Evolutionary conservation across 1,140 invertebrate genomes (phyloP).

Genomic region (Camponotus vicinus): DNA sequence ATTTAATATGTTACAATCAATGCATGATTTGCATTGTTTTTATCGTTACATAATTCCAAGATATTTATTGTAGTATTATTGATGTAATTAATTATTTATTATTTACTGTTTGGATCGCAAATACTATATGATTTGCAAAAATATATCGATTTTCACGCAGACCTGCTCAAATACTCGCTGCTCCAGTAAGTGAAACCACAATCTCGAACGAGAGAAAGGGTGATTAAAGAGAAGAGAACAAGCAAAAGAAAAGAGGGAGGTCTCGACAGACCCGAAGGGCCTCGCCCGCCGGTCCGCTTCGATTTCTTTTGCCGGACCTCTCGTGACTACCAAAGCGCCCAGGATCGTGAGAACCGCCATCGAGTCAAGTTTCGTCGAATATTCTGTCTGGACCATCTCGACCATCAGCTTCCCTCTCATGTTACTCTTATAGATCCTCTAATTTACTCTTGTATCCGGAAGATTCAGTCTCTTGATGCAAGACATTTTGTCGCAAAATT

Average conservation of each 20-base stretch:
- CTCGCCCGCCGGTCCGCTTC: constrained; percentile 36
- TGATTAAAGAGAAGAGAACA: constrained; percentile 42
- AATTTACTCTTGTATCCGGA: constrained; percentile 2
- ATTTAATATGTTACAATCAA: constrained; percentile 15
- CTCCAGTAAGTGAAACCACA: background rate
- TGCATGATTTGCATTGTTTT: background rate
- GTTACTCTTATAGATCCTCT: background rate
- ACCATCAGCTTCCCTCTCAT: constrained; percentile 15
- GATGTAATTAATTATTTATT: constrained; percentile 1
- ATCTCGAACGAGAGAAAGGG: background rate
- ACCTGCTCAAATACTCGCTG: background rate
- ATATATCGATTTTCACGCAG: too few species aligned
- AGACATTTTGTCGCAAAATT: background rate
- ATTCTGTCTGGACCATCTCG: constrained; percentile 10
- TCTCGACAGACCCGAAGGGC: background rate
- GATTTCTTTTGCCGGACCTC: constrained; percentile 70
- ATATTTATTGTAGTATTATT: background rate
- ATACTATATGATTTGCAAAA: background rate
- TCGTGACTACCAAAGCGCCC: constrained; percentile 45
- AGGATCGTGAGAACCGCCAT: constrained; percentile 59
- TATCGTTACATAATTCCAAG: background rate
- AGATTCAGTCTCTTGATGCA: background rate
- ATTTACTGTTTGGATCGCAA: background rate
- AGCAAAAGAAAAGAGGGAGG: background rate
- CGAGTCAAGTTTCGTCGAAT: constrained; percentile 50